These are phyloP conservation scores for Trichonephila inaurata DNA, from an alignment of 1,140 invertebrate species.

Conservation along the genomic window DNA sequence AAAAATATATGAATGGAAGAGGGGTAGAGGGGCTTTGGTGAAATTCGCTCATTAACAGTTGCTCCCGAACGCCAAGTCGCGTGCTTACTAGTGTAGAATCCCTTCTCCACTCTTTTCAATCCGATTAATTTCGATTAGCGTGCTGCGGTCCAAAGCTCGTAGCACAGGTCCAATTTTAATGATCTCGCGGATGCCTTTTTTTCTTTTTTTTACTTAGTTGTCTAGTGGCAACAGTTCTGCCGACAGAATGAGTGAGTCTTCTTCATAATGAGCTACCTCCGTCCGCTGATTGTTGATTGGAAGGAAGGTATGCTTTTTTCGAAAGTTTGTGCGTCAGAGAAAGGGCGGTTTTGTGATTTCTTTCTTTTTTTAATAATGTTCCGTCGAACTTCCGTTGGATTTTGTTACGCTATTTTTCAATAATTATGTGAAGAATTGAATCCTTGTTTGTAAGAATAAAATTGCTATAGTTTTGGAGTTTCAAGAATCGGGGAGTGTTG, in stretches of 20 bases:
- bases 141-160: constrained; percentile 7
- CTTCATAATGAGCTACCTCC: not conserved
- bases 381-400: not conserved
- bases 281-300: constrained; percentile 14
- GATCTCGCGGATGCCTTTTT: constrained; percentile 13
- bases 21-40: not conserved
- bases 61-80: constrained; percentile 31
- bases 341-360: not conserved
- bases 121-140: constrained; percentile 58
- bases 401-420: not conserved
- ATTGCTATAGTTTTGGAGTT: not conserved
- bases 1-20: not conserved
- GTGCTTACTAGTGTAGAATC: not conserved
- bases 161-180: constrained; percentile 34
- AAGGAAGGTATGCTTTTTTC: not conserved
- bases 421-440: not conserved
- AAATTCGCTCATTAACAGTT: constrained; percentile 50
- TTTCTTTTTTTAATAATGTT: not conserved
- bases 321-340: not conserved
- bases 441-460: not conserved
- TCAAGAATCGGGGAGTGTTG: no score
- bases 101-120: constrained; percentile 28
- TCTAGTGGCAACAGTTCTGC: not conserved
- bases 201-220: not conserved
- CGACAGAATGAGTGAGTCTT: not conserved